Percentiles rank a stretch among this genome's conserved stretches.
These are phyloP conservation scores for Agonopterix heracliana DNA, from an alignment of 2,888 invertebrate genomes.

Conservation along the genomic window DNA sequence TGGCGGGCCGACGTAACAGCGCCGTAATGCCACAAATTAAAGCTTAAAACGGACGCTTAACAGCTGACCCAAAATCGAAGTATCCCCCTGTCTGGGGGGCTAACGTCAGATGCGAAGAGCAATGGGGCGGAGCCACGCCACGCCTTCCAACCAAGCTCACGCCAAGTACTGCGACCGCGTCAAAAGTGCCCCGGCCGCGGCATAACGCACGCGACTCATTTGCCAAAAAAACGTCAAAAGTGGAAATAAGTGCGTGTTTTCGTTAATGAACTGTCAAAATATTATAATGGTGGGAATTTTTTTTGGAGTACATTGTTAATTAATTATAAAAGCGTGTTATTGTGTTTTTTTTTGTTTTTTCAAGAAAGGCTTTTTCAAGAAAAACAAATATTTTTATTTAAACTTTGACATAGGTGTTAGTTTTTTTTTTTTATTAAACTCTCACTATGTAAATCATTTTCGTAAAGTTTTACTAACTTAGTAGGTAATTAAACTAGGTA, in stretches of 20 bases:
- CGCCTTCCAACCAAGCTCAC: conserved; percentile 52
- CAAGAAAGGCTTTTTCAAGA: too few species aligned
- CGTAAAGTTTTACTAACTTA: too few species aligned
- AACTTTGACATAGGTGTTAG: too few species aligned
- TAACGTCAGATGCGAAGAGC: conserved; percentile 60
- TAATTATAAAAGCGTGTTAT: too few species aligned
- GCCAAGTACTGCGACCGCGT: conserved; percentile 49
- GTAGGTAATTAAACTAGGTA: too few species aligned
- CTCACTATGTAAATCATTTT: too few species aligned
- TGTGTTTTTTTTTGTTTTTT: too few species aligned
- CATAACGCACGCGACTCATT: conserved; percentile 43
- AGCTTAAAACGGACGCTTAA: conserved; percentile 75
- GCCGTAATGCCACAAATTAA: conserved; percentile 73
- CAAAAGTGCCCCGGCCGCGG: conserved; percentile 65
- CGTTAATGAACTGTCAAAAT: conserved; percentile 3
- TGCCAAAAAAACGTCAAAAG: conserved; percentile 7
- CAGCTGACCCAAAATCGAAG: conserved; percentile 75
- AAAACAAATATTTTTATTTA: too few species aligned
- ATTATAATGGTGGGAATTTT: conserved; percentile 5
- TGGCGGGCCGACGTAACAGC: conserved; percentile 55
- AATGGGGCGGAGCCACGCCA: conserved; percentile 67
- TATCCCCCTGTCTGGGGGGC: conserved; percentile 45
- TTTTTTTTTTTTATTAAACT: too few species aligned
- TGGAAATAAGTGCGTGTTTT: neutral
- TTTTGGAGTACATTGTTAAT: too few species aligned